Conservation (phyloP, 2,113 vertebrate species). For the Macaca mulatta region DNA sequence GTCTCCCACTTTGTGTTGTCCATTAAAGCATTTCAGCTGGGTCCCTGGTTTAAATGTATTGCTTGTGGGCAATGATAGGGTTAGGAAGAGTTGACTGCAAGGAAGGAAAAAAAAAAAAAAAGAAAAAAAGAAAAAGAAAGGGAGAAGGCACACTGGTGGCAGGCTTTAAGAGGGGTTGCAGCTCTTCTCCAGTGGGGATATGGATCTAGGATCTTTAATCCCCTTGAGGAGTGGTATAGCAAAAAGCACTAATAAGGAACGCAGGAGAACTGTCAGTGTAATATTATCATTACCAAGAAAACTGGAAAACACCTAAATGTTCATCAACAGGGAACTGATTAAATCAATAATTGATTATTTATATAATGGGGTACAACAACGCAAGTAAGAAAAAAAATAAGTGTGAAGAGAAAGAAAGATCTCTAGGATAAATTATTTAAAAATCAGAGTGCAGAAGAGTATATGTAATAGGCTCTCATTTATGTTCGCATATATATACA, state of each 20-base stretch:
- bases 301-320: not conserved
- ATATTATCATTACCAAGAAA: not conserved
- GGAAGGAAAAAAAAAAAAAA: not conserved
- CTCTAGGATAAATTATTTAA: constrained; percentile 40
- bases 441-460: not conserved
- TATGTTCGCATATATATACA: not conserved
- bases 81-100: not conserved
- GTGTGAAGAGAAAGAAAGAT: not conserved
- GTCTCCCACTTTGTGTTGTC: not conserved
- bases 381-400: constrained; percentile 6
- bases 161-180: not conserved
- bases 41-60: not conserved
- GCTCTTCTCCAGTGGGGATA: not conserved
- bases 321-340: not conserved
- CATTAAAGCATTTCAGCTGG: not conserved
- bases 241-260: not conserved
- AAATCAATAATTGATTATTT: constrained; percentile 41
- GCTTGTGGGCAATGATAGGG: not conserved
- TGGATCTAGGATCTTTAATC: not conserved
- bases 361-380: not conserved
- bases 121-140: not conserved
- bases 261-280: not conserved
- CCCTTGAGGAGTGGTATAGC: not conserved
- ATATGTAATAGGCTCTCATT: not conserved
- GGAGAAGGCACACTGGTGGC: not conserved